Evolutionary conservation across 92 coral and sea anemone species (phyloP), one percentile per base, ranked within the genome.

Genomic region (Galaxea fascicularis): DNA sequence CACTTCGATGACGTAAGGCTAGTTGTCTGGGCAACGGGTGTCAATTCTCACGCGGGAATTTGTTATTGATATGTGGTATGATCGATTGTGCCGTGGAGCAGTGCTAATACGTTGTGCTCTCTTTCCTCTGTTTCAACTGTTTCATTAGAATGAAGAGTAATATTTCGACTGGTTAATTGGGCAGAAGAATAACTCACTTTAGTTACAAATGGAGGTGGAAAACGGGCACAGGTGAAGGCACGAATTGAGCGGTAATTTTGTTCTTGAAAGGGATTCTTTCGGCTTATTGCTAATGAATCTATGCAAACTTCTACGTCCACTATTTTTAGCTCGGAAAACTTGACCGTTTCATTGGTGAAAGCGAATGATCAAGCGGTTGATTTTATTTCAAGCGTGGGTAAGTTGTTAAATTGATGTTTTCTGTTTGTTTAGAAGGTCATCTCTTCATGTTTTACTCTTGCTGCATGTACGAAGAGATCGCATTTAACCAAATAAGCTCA

Each of bases 291-390:
- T 29, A 75, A 75, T 25, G 57, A 25, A 30, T 17, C 22, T 59
- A 12, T 62, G 70, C 25, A 11, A 56, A 76, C 51, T 58, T 78
- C 14, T 56, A 20, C 6, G 49, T 67, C 30, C 12, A n/a, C 76
- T 71, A 79, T 79, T 70, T 82, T 82, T 71, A 82, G 86, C 45
- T 21, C 49, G 29, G 76, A 70, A 20, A 70, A 39, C 51, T 56
- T 27, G 31, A 57, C 78, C 11, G 47, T 59, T 71, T 53, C 77
- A 52, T 20, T 11, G 74, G 88, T 39, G 25, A 69, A 80, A 82
- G 97, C 98, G 44, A 93, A 80, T 67, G 90, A 89, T 14, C 86
- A 93, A 84, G 98, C 98, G 68, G 71, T 95, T 21, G 82, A 74
- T 59, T 95, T 86, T 74, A 94, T 95, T 20, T 71, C 94, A 35